Evolutionary conservation across 2,797 vertebrate genomes (phyloP).

Genomic region (Sparidentex hasta): DNA sequence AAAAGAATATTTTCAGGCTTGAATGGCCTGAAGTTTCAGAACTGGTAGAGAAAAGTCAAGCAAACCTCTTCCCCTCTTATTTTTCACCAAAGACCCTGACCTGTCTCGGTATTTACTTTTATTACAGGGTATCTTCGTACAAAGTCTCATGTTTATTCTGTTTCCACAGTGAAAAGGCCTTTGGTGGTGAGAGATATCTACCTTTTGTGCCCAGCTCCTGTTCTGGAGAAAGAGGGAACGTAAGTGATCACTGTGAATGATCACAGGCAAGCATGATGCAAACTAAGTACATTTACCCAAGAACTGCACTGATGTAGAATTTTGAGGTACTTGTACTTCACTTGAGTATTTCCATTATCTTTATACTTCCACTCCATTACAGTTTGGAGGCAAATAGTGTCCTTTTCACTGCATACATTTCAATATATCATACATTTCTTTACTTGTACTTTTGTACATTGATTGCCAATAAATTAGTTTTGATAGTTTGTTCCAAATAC

Average conservation of each 20-base stretch:
- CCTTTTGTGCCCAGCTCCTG: slow-evolving; percentile 94
- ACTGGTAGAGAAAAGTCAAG: slow-evolving; percentile 22
- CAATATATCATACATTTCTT: too few species aligned
- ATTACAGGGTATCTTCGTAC: not conserved
- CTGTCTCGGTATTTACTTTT: not conserved
- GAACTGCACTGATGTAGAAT: too few species aligned
- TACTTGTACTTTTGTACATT: too few species aligned
- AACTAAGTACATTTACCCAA: too few species aligned
- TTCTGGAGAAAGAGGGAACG: slow-evolving; percentile 93
- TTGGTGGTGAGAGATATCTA: slow-evolving; percentile 94
- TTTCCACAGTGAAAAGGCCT: slow-evolving; percentile 92
- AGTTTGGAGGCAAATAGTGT: too few species aligned
- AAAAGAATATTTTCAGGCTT: slow-evolving; percentile 55
- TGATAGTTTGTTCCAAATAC: too few species aligned
- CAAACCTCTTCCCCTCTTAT: slow-evolving; percentile 21
- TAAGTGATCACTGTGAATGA: slow-evolving; percentile 78
- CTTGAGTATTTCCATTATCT: too few species aligned
- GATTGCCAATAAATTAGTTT: too few species aligned
- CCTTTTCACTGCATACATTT: too few species aligned
- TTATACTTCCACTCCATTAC: too few species aligned
- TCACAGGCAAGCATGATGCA: not conserved
- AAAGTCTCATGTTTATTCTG: slow-evolving; percentile 10
- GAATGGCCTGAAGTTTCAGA: slow-evolving; percentile 46
- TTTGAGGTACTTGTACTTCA: too few species aligned
- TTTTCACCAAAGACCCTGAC: slow-evolving; percentile 10